phyloP scores from a whole-genome alignment of 2,113 vertebrate species.

The Copsychus sechellarum region DNA sequence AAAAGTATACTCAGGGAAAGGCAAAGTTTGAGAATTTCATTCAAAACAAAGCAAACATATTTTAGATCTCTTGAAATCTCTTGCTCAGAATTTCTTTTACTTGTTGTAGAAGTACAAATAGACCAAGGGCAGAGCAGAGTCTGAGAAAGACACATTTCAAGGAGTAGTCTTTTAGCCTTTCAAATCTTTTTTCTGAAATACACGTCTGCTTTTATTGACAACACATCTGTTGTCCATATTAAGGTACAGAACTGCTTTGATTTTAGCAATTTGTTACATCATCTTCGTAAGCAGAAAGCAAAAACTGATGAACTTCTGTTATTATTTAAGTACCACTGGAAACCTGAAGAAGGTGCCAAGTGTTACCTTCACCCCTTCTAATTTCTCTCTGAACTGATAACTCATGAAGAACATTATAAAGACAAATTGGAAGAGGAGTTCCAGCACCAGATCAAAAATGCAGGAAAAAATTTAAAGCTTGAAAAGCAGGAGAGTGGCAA shows the following conservation, averaged over 20 bases:
- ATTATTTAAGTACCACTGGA: neutral
- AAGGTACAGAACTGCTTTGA: neutral
- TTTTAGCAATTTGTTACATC: neutral
- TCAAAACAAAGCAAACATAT: neutral
- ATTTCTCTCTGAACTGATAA: neutral
- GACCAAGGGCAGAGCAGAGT: neutral
- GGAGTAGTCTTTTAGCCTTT: neutral
- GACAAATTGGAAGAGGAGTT: neutral
- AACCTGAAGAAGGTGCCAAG: neutral
- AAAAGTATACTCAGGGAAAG: neutral
- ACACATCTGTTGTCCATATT: neutral
- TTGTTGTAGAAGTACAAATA: neutral
- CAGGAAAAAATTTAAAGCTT: neutral
- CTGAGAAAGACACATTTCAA: neutral
- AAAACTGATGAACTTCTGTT: neutral
- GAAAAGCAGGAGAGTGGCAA: neutral
- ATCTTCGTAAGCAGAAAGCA: neutral
- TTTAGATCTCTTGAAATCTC: neutral
- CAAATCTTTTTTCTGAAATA: neutral
- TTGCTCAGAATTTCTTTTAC: neutral
- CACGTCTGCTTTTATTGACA: no score
- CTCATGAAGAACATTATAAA: neutral
- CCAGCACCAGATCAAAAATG: neutral
- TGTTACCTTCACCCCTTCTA: neutral
- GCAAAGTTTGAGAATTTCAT: neutral